phyloP scores from a whole-genome alignment of 1,140 invertebrate species.

The Drosophila nigrodunni region DNA sequence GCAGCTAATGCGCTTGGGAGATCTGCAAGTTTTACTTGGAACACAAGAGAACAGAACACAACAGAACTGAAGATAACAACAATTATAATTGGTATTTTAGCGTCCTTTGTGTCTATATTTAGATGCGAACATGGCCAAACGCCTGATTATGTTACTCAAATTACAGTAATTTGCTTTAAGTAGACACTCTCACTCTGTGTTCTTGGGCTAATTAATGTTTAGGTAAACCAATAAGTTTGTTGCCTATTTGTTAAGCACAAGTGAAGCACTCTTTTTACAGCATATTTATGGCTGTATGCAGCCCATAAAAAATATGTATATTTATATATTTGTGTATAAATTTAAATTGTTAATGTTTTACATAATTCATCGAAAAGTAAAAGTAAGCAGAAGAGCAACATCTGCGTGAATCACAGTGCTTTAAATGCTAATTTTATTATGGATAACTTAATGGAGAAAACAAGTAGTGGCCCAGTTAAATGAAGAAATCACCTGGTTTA shows the following conservation, averaged over 20 bases:
- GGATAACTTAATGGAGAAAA: conserved; percentile 66
- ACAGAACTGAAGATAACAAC: conserved; percentile 46
- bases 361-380: conserved; percentile 62
- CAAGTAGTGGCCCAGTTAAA: conserved; percentile 39
- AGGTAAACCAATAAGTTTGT: conserved; percentile 15
- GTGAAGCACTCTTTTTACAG: conserved; percentile 10
- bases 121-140: conserved; percentile 61
- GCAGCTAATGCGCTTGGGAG: conserved; percentile 43
- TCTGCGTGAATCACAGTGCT: conserved; percentile 43
- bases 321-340: neutral
- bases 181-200: conserved; percentile 42
- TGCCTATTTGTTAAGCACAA: conserved; percentile 5
- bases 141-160: conserved; percentile 75
- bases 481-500: conserved; percentile 64
- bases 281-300: conserved; percentile 4
- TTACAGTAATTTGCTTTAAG: conserved; percentile 78
- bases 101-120: conserved; percentile 78
- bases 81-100: conserved; percentile 79
- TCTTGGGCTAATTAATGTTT: conserved; percentile 51
- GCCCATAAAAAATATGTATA: conserved; percentile 5
- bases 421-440: conserved; percentile 76
- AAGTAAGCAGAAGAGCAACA: conserved; percentile 61
- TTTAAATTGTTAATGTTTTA: conserved; percentile 21
- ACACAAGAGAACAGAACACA: conserved; percentile 16
- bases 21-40: conserved; percentile 54